Evolutionary conservation across 2,797 vertebrate species (phyloP).

Genomic region (Spinus olivaceus): DNA sequence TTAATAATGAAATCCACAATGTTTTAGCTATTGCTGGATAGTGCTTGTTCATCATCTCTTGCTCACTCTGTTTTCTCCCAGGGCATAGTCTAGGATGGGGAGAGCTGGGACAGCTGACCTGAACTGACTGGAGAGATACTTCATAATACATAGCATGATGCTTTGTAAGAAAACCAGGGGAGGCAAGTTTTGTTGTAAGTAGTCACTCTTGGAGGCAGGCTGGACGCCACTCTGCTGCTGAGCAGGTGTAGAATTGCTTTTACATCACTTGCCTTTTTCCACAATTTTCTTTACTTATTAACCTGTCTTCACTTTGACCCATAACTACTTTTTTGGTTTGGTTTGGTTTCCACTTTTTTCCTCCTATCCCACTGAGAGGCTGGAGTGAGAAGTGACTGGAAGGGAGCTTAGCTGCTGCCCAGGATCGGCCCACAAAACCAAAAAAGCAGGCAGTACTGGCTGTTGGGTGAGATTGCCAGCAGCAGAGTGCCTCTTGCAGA

Average conservation of each 20-base stretch:
- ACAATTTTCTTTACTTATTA: not conserved
- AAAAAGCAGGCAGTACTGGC: not conserved
- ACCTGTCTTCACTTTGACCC: not conserved
- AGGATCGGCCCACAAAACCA: not conserved
- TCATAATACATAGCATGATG: not conserved
- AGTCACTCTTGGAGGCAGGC: accelerated
- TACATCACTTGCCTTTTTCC: not conserved
- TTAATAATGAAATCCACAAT: not conserved
- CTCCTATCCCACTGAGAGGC: not conserved
- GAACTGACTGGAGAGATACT: not conserved
- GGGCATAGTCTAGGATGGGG: not conserved
- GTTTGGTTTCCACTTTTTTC: not conserved
- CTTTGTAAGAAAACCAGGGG: not conserved
- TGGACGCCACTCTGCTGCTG: not conserved
- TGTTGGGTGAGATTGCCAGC: not conserved
- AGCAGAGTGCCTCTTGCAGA: not conserved
- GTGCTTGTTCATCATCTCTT: not conserved
- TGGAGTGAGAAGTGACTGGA: accelerated
- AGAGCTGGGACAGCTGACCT: not conserved
- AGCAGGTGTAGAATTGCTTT: not conserved
- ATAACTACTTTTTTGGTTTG: not conserved
- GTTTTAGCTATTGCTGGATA: not conserved
- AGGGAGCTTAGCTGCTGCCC: not conserved
- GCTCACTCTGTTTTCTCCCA: not conserved
- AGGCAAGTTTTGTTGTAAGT: not conserved